A percentile compares a stretch with the other conserved stretches of the same genome.
Evolutionary conservation across 2,888 invertebrate species (phyloP).

Genomic region (Caenorhabditis zanzibari): DNA sequence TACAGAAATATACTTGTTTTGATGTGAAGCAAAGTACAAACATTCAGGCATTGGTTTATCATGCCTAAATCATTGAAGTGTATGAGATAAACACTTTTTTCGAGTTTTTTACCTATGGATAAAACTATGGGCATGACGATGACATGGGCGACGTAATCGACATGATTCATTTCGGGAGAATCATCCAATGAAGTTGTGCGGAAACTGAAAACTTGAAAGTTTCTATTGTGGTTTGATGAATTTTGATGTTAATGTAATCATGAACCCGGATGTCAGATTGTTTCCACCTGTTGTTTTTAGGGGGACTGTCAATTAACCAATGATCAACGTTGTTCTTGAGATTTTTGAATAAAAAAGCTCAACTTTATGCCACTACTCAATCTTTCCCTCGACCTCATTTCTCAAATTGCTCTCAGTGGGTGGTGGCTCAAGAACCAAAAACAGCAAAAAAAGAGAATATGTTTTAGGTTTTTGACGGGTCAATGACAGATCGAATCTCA

Average conservation of each 20-base stretch:
- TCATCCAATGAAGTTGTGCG: conserved; percentile 56
- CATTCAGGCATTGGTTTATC: conserved; percentile 82
- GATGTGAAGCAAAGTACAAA: conserved; percentile 82
- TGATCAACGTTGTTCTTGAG: background rate
- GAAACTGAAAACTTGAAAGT: conserved; percentile 29
- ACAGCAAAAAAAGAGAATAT: background rate
- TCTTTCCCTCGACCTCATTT: background rate
- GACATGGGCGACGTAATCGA: conserved; percentile 80
- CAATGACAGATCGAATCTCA: conserved; percentile 8
- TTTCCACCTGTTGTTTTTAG: conserved; percentile 2
- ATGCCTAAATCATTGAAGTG: conserved; percentile 70
- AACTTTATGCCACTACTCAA: background rate
- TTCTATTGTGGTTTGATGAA: background rate
- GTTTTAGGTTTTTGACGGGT: background rate
- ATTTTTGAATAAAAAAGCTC: background rate
- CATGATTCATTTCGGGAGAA: conserved; percentile 70
- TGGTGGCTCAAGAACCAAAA: background rate
- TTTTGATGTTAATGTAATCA: background rate
- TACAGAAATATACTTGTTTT: conserved; percentile 78
- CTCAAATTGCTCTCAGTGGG: background rate
- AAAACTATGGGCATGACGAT: conserved; percentile 79
- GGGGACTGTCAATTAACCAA: background rate
- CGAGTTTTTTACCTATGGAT: conserved; percentile 68
- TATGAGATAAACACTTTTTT: background rate
- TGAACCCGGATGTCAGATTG: background rate